Conservation (phyloP, 2,797 vertebrate species). For the Aldrovandia affinis region DNA sequence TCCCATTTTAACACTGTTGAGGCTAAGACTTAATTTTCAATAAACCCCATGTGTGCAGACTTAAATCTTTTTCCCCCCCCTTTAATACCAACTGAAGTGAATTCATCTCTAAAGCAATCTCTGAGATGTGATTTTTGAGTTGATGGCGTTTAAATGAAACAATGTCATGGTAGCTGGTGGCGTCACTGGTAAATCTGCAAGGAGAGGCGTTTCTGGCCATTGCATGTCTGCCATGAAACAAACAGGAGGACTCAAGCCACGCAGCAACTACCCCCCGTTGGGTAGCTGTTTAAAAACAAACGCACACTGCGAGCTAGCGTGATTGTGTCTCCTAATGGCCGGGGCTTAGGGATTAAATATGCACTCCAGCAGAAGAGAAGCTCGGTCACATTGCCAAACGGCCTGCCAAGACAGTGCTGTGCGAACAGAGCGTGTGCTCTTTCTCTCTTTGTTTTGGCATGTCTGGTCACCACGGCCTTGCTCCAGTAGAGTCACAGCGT, state of each 20-base stretch:
- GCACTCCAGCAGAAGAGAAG: slow-evolving; percentile 58
- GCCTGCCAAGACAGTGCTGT: slow-evolving; percentile 59
- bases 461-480: neutral
- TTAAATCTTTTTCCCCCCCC: neutral
- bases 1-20: neutral
- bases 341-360: slow-evolving; percentile 67
- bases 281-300: slow-evolving; percentile 17
- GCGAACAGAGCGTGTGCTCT: slow-evolving; percentile 9
- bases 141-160: neutral
- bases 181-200: neutral
- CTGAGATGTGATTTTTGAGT: neutral
- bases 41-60: neutral
- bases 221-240: slow-evolving; percentile 28
- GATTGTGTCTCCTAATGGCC: slow-evolving; percentile 63
- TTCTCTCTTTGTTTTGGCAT: neutral
- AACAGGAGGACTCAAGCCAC: slow-evolving; percentile 5
- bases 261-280: slow-evolving; percentile 13
- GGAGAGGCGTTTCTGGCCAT: slow-evolving; percentile 15
- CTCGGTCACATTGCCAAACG: slow-evolving; percentile 50
- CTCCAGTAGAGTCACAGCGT: neutral
- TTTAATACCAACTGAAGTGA: neutral
- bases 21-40: neutral
- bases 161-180: neutral
- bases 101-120: neutral
- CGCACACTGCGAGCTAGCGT: slow-evolving; percentile 62